phyloP scores from a whole-genome alignment of 2,888 invertebrate genomes.

The Aphrophora alni region DNA sequence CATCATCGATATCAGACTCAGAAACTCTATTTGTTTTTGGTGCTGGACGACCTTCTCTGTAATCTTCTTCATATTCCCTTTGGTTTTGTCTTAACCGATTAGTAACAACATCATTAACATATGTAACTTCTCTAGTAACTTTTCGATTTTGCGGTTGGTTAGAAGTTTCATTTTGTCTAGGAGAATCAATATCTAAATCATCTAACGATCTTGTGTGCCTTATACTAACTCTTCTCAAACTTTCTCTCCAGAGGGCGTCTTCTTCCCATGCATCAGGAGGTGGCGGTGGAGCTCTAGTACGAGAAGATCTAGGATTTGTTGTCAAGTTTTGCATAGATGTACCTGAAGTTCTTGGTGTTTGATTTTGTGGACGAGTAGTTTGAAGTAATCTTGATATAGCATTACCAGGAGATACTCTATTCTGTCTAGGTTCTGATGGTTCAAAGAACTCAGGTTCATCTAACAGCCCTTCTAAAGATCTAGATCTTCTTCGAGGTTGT shows the following conservation, averaged over 20 bases:
- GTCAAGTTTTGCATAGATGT: slow-evolving; percentile 27
- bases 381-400: slow-evolving; percentile 46
- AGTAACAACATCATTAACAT: slow-evolving; percentile 69
- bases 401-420: slow-evolving; percentile 44
- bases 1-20: slow-evolving; percentile 56
- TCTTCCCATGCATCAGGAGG: slow-evolving; percentile 76
- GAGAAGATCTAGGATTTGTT: slow-evolving; percentile 29
- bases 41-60: slow-evolving; percentile 56
- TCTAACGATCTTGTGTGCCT: slow-evolving; percentile 84
- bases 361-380: slow-evolving; percentile 43
- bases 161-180: neutral
- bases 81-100: slow-evolving; percentile 34
- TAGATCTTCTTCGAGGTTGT: slow-evolving; percentile 57
- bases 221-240: slow-evolving; percentile 77
- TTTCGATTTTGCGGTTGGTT: slow-evolving; percentile 53
- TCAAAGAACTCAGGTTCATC: slow-evolving; percentile 57
- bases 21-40: slow-evolving; percentile 50
- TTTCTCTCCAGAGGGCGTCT: slow-evolving; percentile 81
- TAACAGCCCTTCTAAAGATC: slow-evolving; percentile 66
- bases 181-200: slow-evolving; percentile 66
- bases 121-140: slow-evolving; percentile 75
- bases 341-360: slow-evolving; percentile 29
- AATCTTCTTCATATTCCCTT: slow-evolving; percentile 53
- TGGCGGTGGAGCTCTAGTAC: slow-evolving; percentile 40
- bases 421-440: slow-evolving; percentile 30